Conservation (phyloP, 1,140 invertebrate species). For the Thaumetopoea pityocampa region DNA sequence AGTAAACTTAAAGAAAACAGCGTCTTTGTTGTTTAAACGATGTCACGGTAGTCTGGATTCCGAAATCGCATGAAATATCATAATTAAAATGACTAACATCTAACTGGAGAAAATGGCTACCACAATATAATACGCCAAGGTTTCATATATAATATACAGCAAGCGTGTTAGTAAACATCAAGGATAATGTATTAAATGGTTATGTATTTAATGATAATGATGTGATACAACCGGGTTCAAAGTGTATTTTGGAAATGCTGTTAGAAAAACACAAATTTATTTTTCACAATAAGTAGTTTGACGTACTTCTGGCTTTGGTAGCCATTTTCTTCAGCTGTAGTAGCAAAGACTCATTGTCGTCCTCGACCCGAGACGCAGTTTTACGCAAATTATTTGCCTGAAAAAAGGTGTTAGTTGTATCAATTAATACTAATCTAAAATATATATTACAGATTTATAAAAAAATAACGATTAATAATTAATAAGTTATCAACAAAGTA, state of each 20-base stretch:
- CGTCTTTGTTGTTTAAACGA: constrained; percentile 10
- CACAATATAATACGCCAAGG: constrained; percentile 53
- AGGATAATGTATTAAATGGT: constrained; percentile 22
- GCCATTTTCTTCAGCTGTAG: constrained; percentile 96
- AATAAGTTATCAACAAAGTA: constrained; percentile 12
- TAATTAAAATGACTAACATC: no score
- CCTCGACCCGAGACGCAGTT: constrained; percentile 91
- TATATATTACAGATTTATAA: constrained; percentile 3
- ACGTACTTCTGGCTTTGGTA: constrained; percentile 86
- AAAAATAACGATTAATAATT: background rate
- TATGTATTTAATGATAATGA: constrained; percentile 15
- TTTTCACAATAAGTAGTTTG: constrained; percentile 55
- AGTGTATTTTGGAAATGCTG: constrained; percentile 20
- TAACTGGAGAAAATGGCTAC: constrained; percentile 78
- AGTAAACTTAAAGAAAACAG: constrained; percentile 11
- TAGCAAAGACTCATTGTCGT: constrained; percentile 94
- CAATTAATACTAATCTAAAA: constrained; percentile 25
- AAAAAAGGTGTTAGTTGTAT: constrained; percentile 72
- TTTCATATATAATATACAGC: constrained; percentile 25
- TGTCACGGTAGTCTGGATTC: no score
- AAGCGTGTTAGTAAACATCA: constrained; percentile 48
- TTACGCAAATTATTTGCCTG: constrained; percentile 89
- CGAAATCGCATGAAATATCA: no score
- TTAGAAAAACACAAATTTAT: constrained; percentile 27
- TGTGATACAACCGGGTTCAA: constrained; percentile 8